Percentiles rank a stretch among this genome's conserved stretches.
Evolutionary conservation across 2,888 invertebrate genomes (phyloP).

Genomic region (Drosophila engyochracea): DNA sequence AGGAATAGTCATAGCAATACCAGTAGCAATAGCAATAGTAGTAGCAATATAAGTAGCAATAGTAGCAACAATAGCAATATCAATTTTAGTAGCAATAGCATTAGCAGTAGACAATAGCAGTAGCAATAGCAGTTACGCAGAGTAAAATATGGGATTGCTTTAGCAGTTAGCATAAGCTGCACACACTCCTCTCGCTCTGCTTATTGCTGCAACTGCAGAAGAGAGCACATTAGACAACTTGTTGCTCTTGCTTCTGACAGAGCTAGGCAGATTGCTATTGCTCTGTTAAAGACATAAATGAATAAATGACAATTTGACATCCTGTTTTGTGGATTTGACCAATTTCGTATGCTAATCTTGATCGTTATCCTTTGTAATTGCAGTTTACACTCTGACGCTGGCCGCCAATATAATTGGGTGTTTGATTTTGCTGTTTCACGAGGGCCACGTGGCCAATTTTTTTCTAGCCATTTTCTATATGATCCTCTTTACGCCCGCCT

Average conservation of each 20-base stretch:
- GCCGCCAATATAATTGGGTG: constrained; percentile 94
- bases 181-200: background rate
- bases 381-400: constrained; percentile 96
- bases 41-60: background rate
- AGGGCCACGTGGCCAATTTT: constrained; percentile 89
- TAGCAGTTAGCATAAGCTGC: background rate
- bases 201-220: background rate
- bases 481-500: constrained; percentile 96
- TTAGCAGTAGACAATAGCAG: fast-evolving
- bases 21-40: background rate
- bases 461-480: constrained; percentile 96
- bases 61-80: background rate
- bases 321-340: background rate
- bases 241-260: background rate
- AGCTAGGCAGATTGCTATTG: background rate
- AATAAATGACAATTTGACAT: too few species aligned
- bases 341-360: background rate
- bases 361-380: constrained; percentile 64
- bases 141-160: background rate
- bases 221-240: background rate
- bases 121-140: background rate
- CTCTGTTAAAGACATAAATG: too few species aligned
- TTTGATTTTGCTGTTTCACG: constrained; percentile 90
- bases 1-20: too few species aligned
- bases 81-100: fast-evolving